These are phyloP conservation scores for Siderastrea siderea DNA, from an alignment of 92 coral and sea anemone genomes.

Conservation along the genomic window DNA sequence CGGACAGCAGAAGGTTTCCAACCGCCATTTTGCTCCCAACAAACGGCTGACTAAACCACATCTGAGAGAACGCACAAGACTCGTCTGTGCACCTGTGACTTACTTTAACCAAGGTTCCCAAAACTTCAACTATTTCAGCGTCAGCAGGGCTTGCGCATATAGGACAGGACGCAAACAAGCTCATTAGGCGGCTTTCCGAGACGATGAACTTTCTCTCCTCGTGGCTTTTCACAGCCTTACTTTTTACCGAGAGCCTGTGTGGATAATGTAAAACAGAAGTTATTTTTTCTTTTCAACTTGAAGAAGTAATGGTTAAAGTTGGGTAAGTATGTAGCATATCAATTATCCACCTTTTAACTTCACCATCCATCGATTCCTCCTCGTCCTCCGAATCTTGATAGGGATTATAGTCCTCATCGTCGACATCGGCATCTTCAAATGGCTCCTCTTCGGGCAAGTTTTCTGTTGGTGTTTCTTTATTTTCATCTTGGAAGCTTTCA, in stretches of 20 bases:
- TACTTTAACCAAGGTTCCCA: background rate
- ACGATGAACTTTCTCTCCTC: background rate
- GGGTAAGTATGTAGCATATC: background rate
- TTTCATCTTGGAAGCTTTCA: background rate
- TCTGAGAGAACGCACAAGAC: conserved; percentile 2
- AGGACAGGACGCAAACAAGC: conserved; percentile 7
- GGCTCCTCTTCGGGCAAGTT: background rate
- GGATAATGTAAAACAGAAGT: no score
- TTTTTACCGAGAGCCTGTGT: background rate
- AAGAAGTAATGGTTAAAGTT: no score
- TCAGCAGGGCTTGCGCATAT: conserved; percentile 17
- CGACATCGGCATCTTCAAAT: background rate
- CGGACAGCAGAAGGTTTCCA: no score
- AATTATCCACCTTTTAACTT: background rate
- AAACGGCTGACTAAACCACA: conserved; percentile 14
- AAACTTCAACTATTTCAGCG: background rate
- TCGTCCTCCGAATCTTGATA: background rate
- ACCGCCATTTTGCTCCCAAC: background rate
- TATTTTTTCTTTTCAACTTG: background rate
- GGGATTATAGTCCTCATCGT: conserved; percentile 1
- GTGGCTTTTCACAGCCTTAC: background rate
- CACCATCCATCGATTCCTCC: background rate
- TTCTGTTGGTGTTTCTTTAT: background rate
- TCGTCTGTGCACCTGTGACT: background rate
- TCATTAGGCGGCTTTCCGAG: background rate